Conservation (phyloP, 2,888 invertebrate species). For the Sussaba pulchella region DNA sequence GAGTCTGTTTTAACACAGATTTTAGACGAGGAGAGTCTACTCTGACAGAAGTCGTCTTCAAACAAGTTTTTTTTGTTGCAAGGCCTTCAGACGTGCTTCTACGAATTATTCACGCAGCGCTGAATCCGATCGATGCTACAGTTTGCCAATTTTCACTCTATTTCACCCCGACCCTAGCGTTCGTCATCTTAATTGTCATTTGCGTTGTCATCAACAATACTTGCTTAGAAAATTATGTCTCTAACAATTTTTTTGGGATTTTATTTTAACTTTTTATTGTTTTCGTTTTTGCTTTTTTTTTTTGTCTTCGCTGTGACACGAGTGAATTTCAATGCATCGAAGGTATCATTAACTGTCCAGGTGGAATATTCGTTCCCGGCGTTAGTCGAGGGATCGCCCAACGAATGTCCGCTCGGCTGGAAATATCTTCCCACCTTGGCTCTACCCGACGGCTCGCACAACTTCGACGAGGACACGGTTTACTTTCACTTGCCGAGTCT, state of each 20-base stretch:
- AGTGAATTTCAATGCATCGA: too few relatives aligned
- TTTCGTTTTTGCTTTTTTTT: too few relatives aligned
- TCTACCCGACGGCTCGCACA: constrained; percentile 99
- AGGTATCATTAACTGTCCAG: constrained; percentile 85
- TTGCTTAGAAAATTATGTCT: neutral
- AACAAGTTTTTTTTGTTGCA: too few relatives aligned
- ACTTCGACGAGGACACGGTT: constrained; percentile 97
- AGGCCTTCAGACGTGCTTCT: too few relatives aligned
- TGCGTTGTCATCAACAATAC: neutral
- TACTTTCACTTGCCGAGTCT: constrained; percentile 98
- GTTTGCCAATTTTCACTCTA: neutral
- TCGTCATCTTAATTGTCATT: neutral
- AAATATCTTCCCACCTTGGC: constrained; percentile 98
- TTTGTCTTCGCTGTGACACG: neutral
- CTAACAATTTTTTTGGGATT: constrained; percentile 35
- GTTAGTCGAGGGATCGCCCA: constrained; percentile 90
- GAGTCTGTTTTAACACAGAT: too few relatives aligned
- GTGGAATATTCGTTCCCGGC: constrained; percentile 97
- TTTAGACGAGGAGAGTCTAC: too few relatives aligned
- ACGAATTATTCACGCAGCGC: neutral
- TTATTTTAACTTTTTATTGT: too few relatives aligned
- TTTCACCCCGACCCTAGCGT: neutral
- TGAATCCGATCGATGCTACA: neutral
- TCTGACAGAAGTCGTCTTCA: too few relatives aligned
- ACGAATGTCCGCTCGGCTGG: constrained; percentile 96